These are phyloP conservation scores for Rhynchonycteris naso DNA, from an alignment of 2,797 vertebrate species.

Conservation along the genomic window DNA sequence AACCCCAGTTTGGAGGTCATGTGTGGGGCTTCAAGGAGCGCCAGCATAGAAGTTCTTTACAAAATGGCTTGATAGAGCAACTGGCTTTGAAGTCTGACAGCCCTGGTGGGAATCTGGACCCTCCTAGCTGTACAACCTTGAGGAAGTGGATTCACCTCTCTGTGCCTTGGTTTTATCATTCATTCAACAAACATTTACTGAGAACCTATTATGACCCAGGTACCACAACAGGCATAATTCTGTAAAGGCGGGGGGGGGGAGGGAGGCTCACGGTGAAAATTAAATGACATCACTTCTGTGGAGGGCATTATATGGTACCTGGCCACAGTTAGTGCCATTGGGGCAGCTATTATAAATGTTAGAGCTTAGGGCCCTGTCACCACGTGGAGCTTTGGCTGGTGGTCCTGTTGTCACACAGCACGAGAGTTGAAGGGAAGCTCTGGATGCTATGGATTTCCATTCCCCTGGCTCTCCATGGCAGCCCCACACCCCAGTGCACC, in stretches of 20 bases:
- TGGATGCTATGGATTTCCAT: accelerated
- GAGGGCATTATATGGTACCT: not conserved
- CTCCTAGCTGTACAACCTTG: not conserved
- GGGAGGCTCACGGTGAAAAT: not conserved
- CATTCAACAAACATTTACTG: not conserved
- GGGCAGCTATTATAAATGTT: not conserved
- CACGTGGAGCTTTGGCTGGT: not conserved
- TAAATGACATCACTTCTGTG: not conserved
- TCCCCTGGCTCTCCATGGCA: not conserved
- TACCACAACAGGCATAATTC: not conserved
- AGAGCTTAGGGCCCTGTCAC: not conserved
- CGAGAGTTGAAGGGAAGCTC: not conserved
- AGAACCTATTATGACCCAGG: not conserved
- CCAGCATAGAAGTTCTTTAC: not conserved
- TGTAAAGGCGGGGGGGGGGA: not conserved
- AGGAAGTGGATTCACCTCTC: not conserved
- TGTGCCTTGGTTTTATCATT: not conserved
- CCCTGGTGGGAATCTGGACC: not conserved
- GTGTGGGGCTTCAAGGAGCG: not conserved
- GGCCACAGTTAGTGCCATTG: not conserved
- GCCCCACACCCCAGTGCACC: accelerated
- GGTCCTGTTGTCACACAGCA: not conserved
- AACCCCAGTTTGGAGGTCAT: not conserved
- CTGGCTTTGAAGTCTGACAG: not conserved
- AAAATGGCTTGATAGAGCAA: not conserved